Evolutionary conservation across 2,888 invertebrate species (phyloP).

Genomic region (Orchesellides sinensis): DNA sequence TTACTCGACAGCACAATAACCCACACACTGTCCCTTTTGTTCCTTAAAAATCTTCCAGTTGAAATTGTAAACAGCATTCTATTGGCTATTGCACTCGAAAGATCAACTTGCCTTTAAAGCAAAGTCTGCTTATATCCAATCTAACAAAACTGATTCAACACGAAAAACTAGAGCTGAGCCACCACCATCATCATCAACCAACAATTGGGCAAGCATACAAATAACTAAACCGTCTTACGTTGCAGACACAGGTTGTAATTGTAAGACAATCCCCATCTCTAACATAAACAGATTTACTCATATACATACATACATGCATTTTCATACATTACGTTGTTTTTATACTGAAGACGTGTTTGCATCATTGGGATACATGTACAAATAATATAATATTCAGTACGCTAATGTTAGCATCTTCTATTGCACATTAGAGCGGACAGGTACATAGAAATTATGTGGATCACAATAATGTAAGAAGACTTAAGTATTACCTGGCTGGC

Average conservation of each 20-base stretch:
- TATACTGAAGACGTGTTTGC: conserved; percentile 35
- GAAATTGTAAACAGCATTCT: neutral
- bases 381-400: neutral
- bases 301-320: conserved; percentile 16
- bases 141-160: neutral
- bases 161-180: conserved; percentile 21
- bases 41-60: conserved; percentile 31
- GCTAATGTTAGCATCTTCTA: no score
- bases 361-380: conserved; percentile 34
- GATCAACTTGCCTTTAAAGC: conserved; percentile 19
- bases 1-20: neutral
- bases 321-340: no score
- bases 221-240: conserved; percentile 60
- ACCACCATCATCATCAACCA: conserved; percentile 48
- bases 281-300: conserved; percentile 45
- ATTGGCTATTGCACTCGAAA: conserved; percentile 39
- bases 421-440: no score
- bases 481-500: no score
- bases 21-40: conserved; percentile 29
- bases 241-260: conserved; percentile 56
- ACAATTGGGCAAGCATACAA: conserved; percentile 59
- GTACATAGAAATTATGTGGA: no score
- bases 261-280: conserved; percentile 46
- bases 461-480: no score
- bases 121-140: conserved; percentile 12